Conservation (phyloP, 2,113 vertebrate species). For the Neomonachus schauinslandi region DNA sequence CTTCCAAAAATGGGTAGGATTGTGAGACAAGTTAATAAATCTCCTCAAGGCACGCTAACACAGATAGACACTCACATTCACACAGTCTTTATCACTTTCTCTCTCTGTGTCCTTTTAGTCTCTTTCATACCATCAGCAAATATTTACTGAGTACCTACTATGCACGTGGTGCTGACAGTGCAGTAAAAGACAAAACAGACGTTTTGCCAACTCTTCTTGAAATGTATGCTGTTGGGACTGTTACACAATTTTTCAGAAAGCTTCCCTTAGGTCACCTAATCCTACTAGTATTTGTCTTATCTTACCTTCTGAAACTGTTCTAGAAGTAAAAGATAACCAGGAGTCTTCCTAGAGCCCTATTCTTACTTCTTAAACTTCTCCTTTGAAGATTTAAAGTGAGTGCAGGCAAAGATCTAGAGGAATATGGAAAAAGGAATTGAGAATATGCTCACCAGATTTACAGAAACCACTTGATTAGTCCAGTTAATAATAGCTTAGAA, state of each 20-base stretch:
- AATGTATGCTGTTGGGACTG: neutral
- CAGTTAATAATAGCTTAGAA: neutral
- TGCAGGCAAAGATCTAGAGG: neutral
- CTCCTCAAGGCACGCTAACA: neutral
- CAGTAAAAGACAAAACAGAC: neutral
- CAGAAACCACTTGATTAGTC: neutral
- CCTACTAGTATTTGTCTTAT: neutral
- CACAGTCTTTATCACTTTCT: neutral
- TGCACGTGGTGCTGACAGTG: neutral
- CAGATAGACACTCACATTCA: accelerated
- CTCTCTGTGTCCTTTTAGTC: accelerated
- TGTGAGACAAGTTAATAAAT: neutral
- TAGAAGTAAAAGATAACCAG: neutral
- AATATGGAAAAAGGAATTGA: neutral
- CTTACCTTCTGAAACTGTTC: neutral
- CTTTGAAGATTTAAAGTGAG: neutral
- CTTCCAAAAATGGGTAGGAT: neutral
- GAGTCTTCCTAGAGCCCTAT: neutral
- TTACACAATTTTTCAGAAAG: neutral
- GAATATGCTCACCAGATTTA: neutral
- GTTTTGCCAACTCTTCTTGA: neutral
- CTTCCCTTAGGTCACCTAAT: neutral
- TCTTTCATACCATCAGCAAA: neutral
- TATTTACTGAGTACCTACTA: neutral
- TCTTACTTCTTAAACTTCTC: slow-evolving; percentile 4